Conservation (phyloP, 2,113 vertebrate species). For the Xiphophorus maculatus region DNA sequence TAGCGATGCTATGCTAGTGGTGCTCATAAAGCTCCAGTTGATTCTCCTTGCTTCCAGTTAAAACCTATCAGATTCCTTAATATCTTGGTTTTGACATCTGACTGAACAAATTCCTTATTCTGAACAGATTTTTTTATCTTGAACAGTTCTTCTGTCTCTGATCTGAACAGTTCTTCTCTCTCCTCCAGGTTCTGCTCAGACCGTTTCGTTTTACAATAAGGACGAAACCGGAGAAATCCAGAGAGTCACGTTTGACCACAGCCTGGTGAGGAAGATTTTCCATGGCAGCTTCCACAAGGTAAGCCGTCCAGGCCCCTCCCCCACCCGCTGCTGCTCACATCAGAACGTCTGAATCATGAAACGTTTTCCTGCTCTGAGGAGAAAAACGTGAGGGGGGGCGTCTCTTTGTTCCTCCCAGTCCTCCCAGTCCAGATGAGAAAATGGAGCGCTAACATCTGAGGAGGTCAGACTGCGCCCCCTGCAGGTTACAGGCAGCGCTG, state of each 20-base stretch:
- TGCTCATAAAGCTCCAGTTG: too few relatives aligned
- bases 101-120: neutral
- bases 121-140: neutral
- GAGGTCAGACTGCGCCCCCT: too few relatives aligned
- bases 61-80: too few relatives aligned
- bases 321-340: neutral
- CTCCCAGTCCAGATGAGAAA: neutral
- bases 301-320: constrained; percentile 45
- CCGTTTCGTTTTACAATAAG: constrained; percentile 95
- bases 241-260: constrained; percentile 87
- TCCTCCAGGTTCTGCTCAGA: constrained; percentile 86
- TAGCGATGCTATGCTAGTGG: too few relatives aligned
- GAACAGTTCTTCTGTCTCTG: too few relatives aligned
- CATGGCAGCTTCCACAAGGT: constrained; percentile 99
- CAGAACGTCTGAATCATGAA: constrained; percentile 1
- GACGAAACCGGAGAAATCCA: constrained; percentile 89
- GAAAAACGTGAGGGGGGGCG: constrained; percentile 28
- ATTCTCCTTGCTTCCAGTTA: too few relatives aligned
- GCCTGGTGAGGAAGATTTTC: constrained; percentile 90
- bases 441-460: too few relatives aligned
- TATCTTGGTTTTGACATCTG: too few relatives aligned
- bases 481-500: too few relatives aligned
- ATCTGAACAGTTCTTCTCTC: constrained; percentile 4
- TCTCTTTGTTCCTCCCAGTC: constrained; percentile 37
- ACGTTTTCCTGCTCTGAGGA: neutral